Conservation (phyloP, 2,113 vertebrate species). For the Donacobius atricapilla region DNA sequence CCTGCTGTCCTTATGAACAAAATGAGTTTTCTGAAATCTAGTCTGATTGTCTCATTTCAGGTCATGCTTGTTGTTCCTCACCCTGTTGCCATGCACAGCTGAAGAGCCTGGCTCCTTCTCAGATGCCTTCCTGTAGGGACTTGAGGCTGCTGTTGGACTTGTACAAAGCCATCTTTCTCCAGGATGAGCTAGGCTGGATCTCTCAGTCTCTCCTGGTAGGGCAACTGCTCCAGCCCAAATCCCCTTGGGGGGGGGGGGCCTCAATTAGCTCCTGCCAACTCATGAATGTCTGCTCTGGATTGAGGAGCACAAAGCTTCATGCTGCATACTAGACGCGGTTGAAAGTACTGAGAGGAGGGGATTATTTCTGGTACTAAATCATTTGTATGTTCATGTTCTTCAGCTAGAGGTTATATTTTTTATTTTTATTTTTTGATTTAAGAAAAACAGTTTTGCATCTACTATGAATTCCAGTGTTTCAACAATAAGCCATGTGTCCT, state of each 20-base stretch:
- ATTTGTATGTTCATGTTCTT: not conserved
- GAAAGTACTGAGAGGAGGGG: not conserved
- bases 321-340: not conserved
- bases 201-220: not conserved
- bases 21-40: not conserved
- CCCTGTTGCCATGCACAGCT: accelerated
- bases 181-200: not conserved
- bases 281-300: not conserved
- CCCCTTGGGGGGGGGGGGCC: accelerated
- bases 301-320: not conserved
- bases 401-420: not conserved
- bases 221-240: not conserved
- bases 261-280: not conserved
- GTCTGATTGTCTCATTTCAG: not conserved
- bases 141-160: not conserved
- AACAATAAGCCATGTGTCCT: not conserved
- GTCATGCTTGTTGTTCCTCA: accelerated
- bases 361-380: not conserved
- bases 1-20: not conserved
- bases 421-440: not conserved
- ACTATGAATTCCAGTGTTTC: not conserved
- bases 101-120: not conserved
- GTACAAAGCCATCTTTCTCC: not conserved
- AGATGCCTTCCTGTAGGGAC: not conserved
- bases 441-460: not conserved